Base-by-base conservation (phyloP, 2,797 vertebrate species). In the Molossus alvarezi region DNA sequence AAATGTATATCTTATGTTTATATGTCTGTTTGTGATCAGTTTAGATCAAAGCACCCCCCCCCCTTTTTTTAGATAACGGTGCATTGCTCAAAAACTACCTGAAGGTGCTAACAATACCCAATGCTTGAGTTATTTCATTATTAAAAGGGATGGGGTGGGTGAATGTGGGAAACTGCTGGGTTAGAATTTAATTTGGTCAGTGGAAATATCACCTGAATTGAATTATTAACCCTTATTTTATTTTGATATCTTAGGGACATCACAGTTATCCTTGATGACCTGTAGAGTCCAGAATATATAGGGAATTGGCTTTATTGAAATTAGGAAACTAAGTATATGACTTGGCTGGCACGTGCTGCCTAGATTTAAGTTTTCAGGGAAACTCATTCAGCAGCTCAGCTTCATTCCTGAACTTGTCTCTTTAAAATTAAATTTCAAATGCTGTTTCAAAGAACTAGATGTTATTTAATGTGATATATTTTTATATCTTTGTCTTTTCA, bases 221-320 rank as follows among this genome's bases (percentile, higher is more conserved):
- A 73, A 82, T 95, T 94, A 45, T 65, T 96, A 92, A 83, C 17
- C 7, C 9, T 96, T 75, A 82, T 87, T 93, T 88, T 89, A 82
- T 93, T 84, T 94, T 84, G 37, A 83, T 81, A 87, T 82, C 29
- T 98, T 98, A 64, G 55, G 94, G 95, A 97, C 98, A 95, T 94
- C 85, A 87, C 85, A 96, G 77, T 45, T 37, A 94, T 94, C 9
- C 96, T 48, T 41, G 14, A 21, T 84, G n/a, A 62, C 60, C 53
- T 23, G 29, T 73, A 37, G 48, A 41, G 27, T 15, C 51, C 72
- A 75, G 84, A 96, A 92, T 93, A 62, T 93, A 23, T 94, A 98
- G 69, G 96, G 90, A 98, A 96, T 77, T 93, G 41, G 2, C 7
- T 97, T 98, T 96, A 75, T 82, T 97, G 81, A 97, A 97, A 92